Conservation (phyloP, 2,888 invertebrate species). For the Pandemis corylana region DNA sequence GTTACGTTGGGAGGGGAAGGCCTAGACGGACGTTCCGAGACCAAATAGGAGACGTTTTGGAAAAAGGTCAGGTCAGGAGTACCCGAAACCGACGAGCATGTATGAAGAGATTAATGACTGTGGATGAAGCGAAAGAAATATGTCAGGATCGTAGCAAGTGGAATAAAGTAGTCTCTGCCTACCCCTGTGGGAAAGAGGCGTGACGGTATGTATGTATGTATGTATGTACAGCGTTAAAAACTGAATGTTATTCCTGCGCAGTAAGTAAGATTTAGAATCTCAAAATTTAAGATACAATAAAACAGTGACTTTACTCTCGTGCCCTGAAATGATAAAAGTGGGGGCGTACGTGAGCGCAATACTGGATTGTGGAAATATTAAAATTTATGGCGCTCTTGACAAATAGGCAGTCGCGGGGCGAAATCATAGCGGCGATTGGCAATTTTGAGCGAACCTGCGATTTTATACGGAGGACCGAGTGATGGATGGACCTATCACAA, state of each 20-base stretch:
- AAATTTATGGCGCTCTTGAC: conserved; percentile 27
- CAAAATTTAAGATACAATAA: neutral
- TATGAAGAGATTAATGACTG: no score
- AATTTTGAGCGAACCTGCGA: conserved; percentile 16
- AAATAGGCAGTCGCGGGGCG: conserved; percentile 18
- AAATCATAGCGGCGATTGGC: conserved; percentile 28
- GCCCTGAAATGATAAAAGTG: conserved; percentile 9
- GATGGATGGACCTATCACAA: neutral
- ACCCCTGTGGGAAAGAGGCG: no score
- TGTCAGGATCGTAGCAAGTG: no score
- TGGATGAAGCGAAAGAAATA: no score
- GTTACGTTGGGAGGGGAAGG: no score
- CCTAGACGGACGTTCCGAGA: no score
- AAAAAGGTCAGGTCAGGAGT: no score
- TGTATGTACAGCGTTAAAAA: no score
- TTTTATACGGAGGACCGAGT: neutral
- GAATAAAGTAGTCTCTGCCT: no score
- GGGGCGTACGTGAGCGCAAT: conserved; percentile 11
- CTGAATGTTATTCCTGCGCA: neutral
- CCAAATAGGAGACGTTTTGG: no score
- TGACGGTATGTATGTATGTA: no score
- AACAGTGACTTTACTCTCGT: neutral
- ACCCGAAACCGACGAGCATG: no score
- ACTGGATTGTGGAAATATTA: conserved; percentile 30
- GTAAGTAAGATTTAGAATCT: neutral